Evolutionary conservation across 2,797 vertebrate species (phyloP).

Genomic region (Poeciliopsis presidionis): DNA sequence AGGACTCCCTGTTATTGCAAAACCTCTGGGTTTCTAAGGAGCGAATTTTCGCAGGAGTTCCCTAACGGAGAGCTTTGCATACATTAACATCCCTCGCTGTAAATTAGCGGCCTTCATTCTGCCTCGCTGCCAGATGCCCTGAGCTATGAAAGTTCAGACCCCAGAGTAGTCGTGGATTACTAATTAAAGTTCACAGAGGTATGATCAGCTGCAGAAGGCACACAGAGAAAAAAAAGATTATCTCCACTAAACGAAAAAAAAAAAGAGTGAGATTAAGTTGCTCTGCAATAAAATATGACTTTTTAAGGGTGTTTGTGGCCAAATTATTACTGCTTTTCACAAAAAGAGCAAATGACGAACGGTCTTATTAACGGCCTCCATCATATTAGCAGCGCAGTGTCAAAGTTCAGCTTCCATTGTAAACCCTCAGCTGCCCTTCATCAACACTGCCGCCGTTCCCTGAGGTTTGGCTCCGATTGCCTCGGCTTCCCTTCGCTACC

Average conservation of each 20-base stretch:
- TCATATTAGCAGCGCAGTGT: neutral
- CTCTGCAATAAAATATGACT: neutral
- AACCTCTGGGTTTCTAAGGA: neutral
- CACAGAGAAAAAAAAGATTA: neutral
- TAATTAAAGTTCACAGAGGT: neutral
- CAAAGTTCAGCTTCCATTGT: constrained; percentile 1
- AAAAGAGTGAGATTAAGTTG: neutral
- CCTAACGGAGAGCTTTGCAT: neutral
- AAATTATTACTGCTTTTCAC: neutral
- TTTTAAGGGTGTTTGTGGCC: neutral
- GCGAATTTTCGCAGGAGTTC: neutral
- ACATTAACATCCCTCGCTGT: neutral
- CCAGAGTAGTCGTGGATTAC: neutral
- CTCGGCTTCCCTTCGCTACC: constrained; percentile 37
- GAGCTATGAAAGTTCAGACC: neutral
- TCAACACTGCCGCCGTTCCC: constrained; percentile 2
- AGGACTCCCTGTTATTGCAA: neutral
- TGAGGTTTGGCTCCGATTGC: constrained; percentile 29
- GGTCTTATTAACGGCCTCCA: neutral
- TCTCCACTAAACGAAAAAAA: neutral
- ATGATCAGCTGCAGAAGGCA: neutral
- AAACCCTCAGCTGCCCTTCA: constrained; percentile 11
- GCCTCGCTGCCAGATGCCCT: neutral
- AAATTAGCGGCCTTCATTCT: neutral
- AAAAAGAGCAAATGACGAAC: neutral